Percentiles rank a stretch among this genome's conserved stretches.
phyloP scores from a whole-genome alignment of 2,113 vertebrate species.

The Hiodon tergisus region DNA sequence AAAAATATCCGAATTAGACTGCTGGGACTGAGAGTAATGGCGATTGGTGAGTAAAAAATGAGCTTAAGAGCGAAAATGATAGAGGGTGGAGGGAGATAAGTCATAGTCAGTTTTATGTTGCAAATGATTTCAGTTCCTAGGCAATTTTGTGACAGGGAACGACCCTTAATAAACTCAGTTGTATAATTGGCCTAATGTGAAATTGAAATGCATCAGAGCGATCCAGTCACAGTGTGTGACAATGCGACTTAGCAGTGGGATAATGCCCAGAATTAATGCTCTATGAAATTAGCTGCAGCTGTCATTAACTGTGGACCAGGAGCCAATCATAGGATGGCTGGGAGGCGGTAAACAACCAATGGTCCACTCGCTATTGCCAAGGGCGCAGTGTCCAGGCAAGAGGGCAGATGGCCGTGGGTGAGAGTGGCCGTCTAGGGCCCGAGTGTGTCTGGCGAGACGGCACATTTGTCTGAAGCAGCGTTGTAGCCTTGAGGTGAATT shows the following conservation, averaged over 20 bases:
- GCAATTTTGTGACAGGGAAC: constrained; percentile 18
- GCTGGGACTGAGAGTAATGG: constrained; percentile 15
- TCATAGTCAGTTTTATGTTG: constrained; percentile 16
- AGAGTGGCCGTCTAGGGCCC: neutral
- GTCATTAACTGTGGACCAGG: neutral
- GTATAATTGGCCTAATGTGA: constrained; percentile 17
- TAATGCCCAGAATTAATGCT: constrained; percentile 12
- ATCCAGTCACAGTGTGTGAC: neutral
- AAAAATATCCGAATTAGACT: constrained; percentile 12
- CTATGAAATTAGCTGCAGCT: constrained; percentile 7
- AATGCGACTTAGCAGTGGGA: neutral
- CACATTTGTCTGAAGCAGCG: no score
- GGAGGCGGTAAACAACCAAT: neutral
- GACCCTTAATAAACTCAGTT: constrained; percentile 19
- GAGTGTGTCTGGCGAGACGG: no score
- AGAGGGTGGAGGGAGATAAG: constrained; percentile 23
- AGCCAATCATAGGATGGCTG: constrained; percentile 1
- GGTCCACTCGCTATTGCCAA: neutral
- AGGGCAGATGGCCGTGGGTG: neutral
- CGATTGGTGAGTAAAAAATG: constrained; percentile 1
- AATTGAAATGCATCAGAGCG: constrained; percentile 22
- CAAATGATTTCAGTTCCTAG: constrained; percentile 10
- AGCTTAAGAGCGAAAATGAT: constrained; percentile 20
- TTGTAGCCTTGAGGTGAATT: no score
- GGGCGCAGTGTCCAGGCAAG: neutral